A percentile compares a stretch with the other conserved stretches of the same genome.
phyloP scores from a whole-genome alignment of 37 sponge, comb jelly and placozoan species.

The Bolinopsis microptera region DNA sequence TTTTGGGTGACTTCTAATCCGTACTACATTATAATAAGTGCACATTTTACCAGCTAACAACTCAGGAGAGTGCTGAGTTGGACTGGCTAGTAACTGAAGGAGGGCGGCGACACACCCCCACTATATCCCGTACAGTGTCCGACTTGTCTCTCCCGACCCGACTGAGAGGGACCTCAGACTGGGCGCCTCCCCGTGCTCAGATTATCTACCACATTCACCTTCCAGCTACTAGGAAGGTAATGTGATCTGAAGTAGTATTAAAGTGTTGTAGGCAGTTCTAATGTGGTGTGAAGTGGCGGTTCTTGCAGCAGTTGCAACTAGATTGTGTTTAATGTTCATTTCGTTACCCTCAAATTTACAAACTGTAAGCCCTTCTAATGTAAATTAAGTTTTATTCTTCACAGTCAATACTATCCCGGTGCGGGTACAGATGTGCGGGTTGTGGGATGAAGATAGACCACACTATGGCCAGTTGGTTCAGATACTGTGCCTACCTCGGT shows the following conservation, averaged over 20 bases:
- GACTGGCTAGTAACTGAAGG: slow-evolving; percentile 39
- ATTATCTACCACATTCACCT: slow-evolving; percentile 82
- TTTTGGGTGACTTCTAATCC: too few relatives aligned
- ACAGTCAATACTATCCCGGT: slow-evolving; percentile 56
- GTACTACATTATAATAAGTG: too few relatives aligned
- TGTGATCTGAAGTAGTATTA: too few relatives aligned
- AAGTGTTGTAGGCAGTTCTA: too few relatives aligned
- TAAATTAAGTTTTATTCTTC: too few relatives aligned
- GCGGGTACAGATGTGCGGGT: slow-evolving; percentile 90
- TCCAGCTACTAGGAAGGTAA: slow-evolving; percentile 44
- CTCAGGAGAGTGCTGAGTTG: slow-evolving; percentile 60
- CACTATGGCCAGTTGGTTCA: slow-evolving; percentile 73
- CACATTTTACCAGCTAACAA: too few relatives aligned
- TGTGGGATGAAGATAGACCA: slow-evolving; percentile 91
- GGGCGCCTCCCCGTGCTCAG: slow-evolving; percentile 97
- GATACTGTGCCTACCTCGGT: slow-evolving; percentile 89
- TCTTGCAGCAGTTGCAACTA: too few relatives aligned
- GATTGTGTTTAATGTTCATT: too few relatives aligned
- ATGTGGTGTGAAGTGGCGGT: too few relatives aligned
- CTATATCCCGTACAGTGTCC: not conserved
- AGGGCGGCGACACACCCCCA: not conserved
- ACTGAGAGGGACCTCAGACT: slow-evolving; percentile 82
- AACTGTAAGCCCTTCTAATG: too few relatives aligned
- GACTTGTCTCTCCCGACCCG: slow-evolving; percentile 2
- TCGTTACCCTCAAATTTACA: too few relatives aligned